These are phyloP conservation scores for Zaprionus camerounensis DNA, from an alignment of 1,140 invertebrate species.

Conservation along the genomic window DNA sequence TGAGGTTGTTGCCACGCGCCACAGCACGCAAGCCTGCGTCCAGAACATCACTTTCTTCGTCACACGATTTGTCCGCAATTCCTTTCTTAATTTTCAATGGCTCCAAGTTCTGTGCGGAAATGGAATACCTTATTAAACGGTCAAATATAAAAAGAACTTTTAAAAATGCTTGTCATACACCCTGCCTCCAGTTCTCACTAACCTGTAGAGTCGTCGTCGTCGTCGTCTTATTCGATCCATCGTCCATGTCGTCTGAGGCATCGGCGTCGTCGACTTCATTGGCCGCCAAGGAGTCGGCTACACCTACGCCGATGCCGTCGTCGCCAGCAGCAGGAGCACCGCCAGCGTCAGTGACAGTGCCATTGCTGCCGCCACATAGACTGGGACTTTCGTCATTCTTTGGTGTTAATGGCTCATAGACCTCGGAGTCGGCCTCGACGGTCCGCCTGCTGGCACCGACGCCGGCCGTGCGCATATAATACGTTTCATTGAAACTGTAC, in stretches of 20 bases:
- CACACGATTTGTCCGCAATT: slow-evolving; percentile 67
- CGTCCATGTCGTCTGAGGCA: slow-evolving; percentile 72
- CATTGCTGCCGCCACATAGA: slow-evolving; percentile 65
- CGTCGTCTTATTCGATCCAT: slow-evolving; percentile 70
- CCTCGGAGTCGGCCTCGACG: slow-evolving; percentile 65
- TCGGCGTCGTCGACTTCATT: slow-evolving; percentile 64
- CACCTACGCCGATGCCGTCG: slow-evolving; percentile 13
- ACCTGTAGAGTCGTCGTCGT: slow-evolving; percentile 80
- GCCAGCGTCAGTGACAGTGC: slow-evolving; percentile 10
- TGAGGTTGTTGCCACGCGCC: slow-evolving; percentile 32
- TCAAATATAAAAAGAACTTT: not conserved
- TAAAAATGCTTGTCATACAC: not conserved
- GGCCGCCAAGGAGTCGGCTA: slow-evolving; percentile 56
- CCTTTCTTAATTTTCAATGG: slow-evolving; percentile 52
- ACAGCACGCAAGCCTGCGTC: slow-evolving; percentile 48
- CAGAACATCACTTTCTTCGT: slow-evolving; percentile 60
- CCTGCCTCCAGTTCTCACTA: slow-evolving; percentile 18
- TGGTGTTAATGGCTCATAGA: slow-evolving; percentile 82
- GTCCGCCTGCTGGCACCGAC: slow-evolving; percentile 40
- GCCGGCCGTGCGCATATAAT: slow-evolving; percentile 69
- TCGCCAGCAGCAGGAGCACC: slow-evolving; percentile 14
- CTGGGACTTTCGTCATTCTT: slow-evolving; percentile 82
- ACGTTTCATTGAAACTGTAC: slow-evolving; percentile 75
- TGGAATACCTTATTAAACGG: not conserved
- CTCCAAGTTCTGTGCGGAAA: slow-evolving; percentile 61